A percentile compares a stretch with the other conserved stretches of the same genome.
phyloP scores from a whole-genome alignment of 2,113 vertebrate species.

The Dicentrarchus labrax region DNA sequence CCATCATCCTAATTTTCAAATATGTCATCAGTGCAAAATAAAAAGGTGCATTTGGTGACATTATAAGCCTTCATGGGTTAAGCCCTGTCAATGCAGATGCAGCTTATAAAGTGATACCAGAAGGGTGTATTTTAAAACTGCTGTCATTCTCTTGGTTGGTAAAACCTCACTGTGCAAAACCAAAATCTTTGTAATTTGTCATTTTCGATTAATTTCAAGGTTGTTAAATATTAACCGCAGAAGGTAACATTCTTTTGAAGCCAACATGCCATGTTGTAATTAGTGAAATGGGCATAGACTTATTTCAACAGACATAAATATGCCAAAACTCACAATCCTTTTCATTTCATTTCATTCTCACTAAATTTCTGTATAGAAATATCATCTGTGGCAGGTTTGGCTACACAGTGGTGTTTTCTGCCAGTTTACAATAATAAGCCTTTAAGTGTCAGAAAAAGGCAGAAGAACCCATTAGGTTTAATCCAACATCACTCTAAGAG shows the following conservation, averaged over 20 bases:
- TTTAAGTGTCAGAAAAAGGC: conserved; percentile 37
- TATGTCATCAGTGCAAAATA: conserved; percentile 35
- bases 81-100: conserved; percentile 54
- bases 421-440: conserved; percentile 19
- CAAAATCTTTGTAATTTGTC: conserved; percentile 28
- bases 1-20: conserved; percentile 39
- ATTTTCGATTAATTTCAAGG: conserved; percentile 29
- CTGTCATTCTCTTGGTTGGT: conserved; percentile 16
- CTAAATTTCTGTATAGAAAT: conserved; percentile 15
- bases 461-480: conserved; percentile 57
- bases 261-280: conserved; percentile 32
- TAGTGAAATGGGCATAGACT: neutral
- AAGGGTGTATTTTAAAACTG: conserved; percentile 31
- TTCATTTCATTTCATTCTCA: conserved; percentile 30
- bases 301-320: conserved; percentile 12
- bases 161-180: conserved; percentile 25
- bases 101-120: conserved; percentile 50
- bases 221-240: conserved; percentile 8
- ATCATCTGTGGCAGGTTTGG: conserved; percentile 11
- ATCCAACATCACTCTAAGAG: conserved; percentile 36
- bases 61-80: conserved; percentile 46
- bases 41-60: conserved; percentile 53
- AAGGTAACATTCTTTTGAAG: conserved; percentile 26
- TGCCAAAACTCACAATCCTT: conserved; percentile 16
- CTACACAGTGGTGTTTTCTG: conserved; percentile 15